Base-by-base conservation (phyloP, 2,888 invertebrate genomes). In the Drosophila diplacantha region DNA sequence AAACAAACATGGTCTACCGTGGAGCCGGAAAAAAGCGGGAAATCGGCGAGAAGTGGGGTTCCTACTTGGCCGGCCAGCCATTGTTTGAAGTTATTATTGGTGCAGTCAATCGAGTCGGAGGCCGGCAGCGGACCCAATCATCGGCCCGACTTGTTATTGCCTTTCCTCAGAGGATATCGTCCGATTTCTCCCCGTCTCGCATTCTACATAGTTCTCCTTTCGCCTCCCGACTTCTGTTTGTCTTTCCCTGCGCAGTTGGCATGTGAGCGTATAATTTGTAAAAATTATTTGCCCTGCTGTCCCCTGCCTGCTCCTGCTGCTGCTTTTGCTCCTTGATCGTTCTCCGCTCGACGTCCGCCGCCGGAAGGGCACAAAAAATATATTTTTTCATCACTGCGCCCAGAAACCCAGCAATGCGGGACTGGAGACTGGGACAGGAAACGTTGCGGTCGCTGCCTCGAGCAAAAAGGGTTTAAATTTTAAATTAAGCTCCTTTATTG, bases 41-140 rank as follows among this genome's bases (percentile, higher is more conserved):
- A 26, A 37, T 18, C 26, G 50, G 24, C 12, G 39, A 6, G 53
- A 49, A 55, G 47, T 22, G 52, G 20, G 58, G 43, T 47, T 50
- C 61, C 74, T 67, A 61, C 65, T 71, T 59, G 73, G 56, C 50
- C 62, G 46, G 56, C 64, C 39, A 39, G 14, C 39, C 64, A 76
- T 81, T 81, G 78, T 81, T 79, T 79, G 76, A 81, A 79, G 73
- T 81, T 79, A 78, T 78, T 78, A 78, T 78, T 78, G 78, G 81
- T 65, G 54, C 65, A 73, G 71, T 71, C 69, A 71, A 57, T 50
- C 64, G 56, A 56, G 41, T 64, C 63, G 52, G 55, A 49, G 56
- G 35, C 61, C 67, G 60, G 55, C 47, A 46, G 64, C 64, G 41
- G 63, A 58, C 61, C 64, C 60, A 59, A 69, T 66, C 72, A 47